phyloP scores from a whole-genome alignment of 2,888 invertebrate genomes.

The Beris morrisii region DNA sequence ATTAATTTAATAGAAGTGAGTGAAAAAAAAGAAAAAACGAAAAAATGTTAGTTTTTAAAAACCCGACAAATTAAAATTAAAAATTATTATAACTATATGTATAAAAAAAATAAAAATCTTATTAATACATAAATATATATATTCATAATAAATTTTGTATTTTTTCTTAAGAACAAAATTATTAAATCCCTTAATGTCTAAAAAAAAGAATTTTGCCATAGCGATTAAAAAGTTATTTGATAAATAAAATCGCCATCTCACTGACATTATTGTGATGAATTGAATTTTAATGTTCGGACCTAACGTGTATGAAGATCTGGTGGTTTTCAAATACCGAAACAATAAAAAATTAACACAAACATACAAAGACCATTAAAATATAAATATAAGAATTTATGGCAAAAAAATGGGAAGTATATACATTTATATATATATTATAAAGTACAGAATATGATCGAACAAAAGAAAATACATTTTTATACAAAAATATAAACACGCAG shows the following conservation, averaged over 20 bases:
- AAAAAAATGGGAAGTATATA: too few relatives aligned
- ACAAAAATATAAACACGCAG: too few relatives aligned
- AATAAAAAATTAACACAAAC: background rate
- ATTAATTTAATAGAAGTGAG: constrained; percentile 9
- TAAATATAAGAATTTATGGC: too few relatives aligned
- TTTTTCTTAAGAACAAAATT: background rate
- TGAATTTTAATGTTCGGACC: too few relatives aligned
- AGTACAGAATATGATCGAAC: too few relatives aligned
- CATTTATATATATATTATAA: too few relatives aligned
- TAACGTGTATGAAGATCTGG: background rate
- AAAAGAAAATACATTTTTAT: too few relatives aligned
- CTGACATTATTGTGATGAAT: too few relatives aligned
- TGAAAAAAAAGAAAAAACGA: background rate
- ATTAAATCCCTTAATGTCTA: background rate
- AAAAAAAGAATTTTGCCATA: too few relatives aligned
- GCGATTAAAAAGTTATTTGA: too few relatives aligned
- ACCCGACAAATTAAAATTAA: background rate
- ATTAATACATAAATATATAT: constrained; percentile 7
- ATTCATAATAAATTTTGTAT: constrained; percentile 5
- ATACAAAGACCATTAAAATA: background rate
- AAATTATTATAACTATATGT: background rate
- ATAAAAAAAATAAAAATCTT: too few relatives aligned
- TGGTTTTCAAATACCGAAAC: background rate
- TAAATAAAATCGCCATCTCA: too few relatives aligned
- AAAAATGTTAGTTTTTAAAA: background rate